Conservation (phyloP, 2,797 vertebrate genomes). For the Anguilla anguilla region DNA sequence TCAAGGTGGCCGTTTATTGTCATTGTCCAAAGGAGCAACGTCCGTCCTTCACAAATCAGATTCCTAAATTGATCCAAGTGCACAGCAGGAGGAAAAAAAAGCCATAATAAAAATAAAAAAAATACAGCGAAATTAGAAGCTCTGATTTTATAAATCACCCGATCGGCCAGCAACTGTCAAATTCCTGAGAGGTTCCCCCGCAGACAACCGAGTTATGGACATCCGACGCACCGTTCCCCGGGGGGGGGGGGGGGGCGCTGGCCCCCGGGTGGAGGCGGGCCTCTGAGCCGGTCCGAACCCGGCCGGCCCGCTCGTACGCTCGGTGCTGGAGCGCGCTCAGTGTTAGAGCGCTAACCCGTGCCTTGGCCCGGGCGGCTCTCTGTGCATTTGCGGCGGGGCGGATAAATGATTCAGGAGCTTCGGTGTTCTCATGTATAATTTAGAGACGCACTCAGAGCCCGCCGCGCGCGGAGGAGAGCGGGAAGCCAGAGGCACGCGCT, state of each 20-base stretch:
- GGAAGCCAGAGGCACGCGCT: neutral
- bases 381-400: conserved; percentile 19
- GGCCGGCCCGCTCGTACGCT: neutral
- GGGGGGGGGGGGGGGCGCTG: no score
- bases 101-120: neutral
- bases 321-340: neutral
- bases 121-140: neutral
- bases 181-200: neutral
- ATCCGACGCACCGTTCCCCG: neutral
- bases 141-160: neutral
- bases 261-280: neutral
- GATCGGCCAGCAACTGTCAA: neutral
- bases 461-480: neutral
- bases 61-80: neutral
- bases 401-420: conserved; percentile 51
- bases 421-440: conserved; percentile 41
- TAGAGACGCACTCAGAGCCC: conserved; percentile 29
- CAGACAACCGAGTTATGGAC: neutral
- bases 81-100: neutral
- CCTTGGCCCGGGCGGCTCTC: conserved; percentile 29
- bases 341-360: neutral
- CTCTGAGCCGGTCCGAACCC: conserved; percentile 8
- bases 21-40: neutral
- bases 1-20: neutral
- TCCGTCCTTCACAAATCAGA: neutral